Evolutionary conservation across 2,797 vertebrate genomes (phyloP).

Genomic region (Cuniculus paca): DNA sequence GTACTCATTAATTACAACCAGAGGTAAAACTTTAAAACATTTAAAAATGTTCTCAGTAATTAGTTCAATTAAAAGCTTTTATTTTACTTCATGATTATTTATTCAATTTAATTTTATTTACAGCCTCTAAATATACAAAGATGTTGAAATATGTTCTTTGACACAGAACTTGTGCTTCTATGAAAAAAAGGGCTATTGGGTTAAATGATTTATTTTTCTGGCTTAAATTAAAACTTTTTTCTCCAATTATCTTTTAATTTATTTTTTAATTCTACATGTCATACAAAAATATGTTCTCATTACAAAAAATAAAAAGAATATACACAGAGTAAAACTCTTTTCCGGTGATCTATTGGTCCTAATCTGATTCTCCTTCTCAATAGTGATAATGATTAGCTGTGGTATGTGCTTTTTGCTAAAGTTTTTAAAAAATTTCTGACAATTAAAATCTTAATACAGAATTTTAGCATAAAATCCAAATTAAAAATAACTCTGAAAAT

Average conservation of each 20-base stretch:
- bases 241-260: neutral
- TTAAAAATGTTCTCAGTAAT: conserved; percentile 15
- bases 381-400: neutral
- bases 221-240: neutral
- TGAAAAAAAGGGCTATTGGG: neutral
- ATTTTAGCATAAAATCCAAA: conserved; percentile 10
- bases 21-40: neutral
- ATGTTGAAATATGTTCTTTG: conserved; percentile 4
- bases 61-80: conserved; percentile 1
- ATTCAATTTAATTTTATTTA: conserved; percentile 24
- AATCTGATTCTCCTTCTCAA: neutral
- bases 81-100: neutral
- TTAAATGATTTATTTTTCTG: conserved; percentile 26
- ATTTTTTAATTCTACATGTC: conserved; percentile 12
- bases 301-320: conserved; percentile 11
- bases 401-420: neutral
- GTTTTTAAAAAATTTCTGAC: neutral
- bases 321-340: neutral
- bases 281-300: conserved; percentile 1
- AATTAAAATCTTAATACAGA: conserved; percentile 18
- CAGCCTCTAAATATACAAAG: neutral
- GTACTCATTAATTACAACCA: neutral
- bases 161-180: neutral
- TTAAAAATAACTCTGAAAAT: neutral
- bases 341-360: neutral